phyloP scores from a whole-genome alignment of 2,888 invertebrate genomes.

The Cancer borealis region DNA sequence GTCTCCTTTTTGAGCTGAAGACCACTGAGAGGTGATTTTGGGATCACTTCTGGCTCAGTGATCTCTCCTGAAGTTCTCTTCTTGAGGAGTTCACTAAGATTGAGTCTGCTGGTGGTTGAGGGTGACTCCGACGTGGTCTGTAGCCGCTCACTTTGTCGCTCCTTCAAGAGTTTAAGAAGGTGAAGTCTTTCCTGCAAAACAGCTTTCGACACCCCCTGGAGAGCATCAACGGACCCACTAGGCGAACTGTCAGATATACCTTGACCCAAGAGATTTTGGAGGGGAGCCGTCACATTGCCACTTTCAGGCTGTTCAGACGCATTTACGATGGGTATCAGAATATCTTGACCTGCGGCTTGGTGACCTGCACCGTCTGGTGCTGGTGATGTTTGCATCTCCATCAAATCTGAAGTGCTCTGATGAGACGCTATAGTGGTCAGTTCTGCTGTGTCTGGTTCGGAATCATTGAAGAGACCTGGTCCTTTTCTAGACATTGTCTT shows the following conservation, averaged over 20 bases:
- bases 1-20: background rate
- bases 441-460: background rate
- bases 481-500: background rate
- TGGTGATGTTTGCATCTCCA: background rate
- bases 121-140: background rate
- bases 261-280: conserved; percentile 33
- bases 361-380: background rate
- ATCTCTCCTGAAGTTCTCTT: conserved; percentile 31
- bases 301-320: background rate
- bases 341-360: background rate
- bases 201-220: background rate
- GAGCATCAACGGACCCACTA: background rate
- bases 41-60: background rate
- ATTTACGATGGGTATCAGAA: background rate
- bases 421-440: background rate
- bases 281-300: background rate
- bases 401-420: background rate
- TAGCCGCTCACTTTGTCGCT: conserved; percentile 21
- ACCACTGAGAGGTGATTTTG: background rate
- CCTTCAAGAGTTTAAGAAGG: conserved; percentile 17
- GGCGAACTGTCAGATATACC: background rate
- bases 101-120: conserved; percentile 34
- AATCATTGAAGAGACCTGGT: background rate
- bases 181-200: conserved; percentile 51
- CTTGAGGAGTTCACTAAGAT: conserved; percentile 53